Conservation (phyloP, 2,113 vertebrate species). For the Pelvicachromis taeniatus region DNA sequence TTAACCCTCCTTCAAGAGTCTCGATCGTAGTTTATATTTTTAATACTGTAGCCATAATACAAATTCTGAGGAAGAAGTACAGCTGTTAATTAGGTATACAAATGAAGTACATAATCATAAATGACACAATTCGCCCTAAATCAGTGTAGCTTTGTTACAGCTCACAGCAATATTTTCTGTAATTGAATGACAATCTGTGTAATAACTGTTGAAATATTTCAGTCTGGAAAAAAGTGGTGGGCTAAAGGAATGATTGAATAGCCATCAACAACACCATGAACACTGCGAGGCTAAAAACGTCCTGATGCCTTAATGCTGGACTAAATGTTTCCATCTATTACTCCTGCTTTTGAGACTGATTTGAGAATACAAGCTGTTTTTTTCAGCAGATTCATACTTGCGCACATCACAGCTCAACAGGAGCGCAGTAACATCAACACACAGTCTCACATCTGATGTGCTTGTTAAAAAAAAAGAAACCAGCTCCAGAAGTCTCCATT, state of each 20-base stretch:
- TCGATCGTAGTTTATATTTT: background rate
- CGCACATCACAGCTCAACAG: background rate
- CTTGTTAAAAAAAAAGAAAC: background rate
- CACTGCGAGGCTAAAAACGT: background rate
- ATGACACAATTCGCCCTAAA: background rate
- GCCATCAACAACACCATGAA: background rate
- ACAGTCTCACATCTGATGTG: background rate
- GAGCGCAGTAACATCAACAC: background rate
- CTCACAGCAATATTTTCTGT: background rate
- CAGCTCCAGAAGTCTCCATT: background rate
- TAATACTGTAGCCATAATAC: background rate
- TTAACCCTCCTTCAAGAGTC: background rate
- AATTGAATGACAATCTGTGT: background rate
- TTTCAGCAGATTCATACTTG: background rate
- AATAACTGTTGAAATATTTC: background rate
- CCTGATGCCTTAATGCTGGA: background rate
- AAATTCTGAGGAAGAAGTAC: background rate
- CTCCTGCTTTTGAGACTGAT: background rate
- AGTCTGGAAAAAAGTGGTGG: background rate
- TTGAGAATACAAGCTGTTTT: background rate
- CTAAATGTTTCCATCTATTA: background rate
- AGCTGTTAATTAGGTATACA: background rate
- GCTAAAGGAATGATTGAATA: background rate
- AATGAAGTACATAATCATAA: background rate
- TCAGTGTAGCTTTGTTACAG: background rate